Percentiles rank a stretch among this genome's conserved stretches.
phyloP scores from a whole-genome alignment of 2,797 vertebrate genomes.

The Anomalospiza imberbis region DNA sequence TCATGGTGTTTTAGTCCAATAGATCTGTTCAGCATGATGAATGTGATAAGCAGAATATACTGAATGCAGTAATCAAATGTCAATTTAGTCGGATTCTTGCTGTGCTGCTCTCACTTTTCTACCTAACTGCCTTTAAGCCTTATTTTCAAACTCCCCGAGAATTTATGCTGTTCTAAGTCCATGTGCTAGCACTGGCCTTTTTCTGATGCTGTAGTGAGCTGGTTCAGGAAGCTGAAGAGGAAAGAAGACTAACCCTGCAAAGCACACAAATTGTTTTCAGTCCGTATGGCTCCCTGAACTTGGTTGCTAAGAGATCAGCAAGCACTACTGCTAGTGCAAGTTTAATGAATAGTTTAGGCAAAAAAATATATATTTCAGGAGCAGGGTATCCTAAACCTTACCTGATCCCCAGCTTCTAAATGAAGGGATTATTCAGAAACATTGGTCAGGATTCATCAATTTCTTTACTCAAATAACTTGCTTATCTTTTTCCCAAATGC shows the following conservation, averaged over 20 bases:
- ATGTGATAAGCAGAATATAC: not conserved
- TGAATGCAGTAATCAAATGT: not conserved
- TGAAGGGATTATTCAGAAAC: not conserved
- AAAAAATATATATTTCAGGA: not conserved
- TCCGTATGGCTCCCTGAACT: not conserved
- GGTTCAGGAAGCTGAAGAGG: not conserved
- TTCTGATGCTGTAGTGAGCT: not conserved
- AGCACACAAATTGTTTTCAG: not conserved
- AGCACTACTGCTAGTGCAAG: not conserved
- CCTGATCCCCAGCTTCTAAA: not conserved
- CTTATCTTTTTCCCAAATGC: not conserved
- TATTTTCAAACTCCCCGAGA: not conserved
- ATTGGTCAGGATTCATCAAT: not conserved
- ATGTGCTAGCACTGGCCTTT: not conserved
- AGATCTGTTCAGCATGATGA: not conserved
- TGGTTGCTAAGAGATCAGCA: not conserved
- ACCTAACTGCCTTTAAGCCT: not conserved
- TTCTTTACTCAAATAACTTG: not conserved
- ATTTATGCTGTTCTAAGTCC: not conserved
- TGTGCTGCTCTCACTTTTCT: not conserved
- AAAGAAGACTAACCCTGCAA: not conserved
- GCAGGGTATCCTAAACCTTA: not conserved
- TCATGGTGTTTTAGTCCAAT: not conserved
- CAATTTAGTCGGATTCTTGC: not conserved
- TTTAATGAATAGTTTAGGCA: not conserved